Conservation (phyloP, 2,888 invertebrate genomes). For the Salticus scenicus region DNA sequence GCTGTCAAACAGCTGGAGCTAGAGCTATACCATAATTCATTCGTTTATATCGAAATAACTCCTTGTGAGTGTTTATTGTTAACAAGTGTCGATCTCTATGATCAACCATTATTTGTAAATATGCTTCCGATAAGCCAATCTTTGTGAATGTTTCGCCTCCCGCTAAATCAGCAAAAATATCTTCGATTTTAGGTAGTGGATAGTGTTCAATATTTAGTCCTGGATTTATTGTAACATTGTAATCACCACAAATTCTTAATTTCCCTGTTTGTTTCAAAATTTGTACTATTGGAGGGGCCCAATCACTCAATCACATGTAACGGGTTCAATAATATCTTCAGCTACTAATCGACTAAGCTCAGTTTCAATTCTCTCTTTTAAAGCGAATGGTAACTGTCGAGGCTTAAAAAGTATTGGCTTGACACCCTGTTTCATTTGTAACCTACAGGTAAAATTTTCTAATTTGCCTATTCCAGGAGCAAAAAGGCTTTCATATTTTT, state of each 20-base stretch:
- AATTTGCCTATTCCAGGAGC: no score
- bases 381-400: no score
- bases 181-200: slow-evolving; percentile 70
- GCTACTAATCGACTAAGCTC: no score
- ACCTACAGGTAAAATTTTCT: no score
- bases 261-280: slow-evolving; percentile 53
- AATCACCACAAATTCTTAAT: slow-evolving; percentile 75
- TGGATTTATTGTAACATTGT: slow-evolving; percentile 72
- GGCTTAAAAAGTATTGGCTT: no score
- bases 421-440: no score
- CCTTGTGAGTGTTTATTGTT: slow-evolving; percentile 73
- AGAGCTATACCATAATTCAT: slow-evolving; percentile 75
- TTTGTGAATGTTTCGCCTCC: neutral
- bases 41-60: slow-evolving; percentile 72
- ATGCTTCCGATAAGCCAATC: slow-evolving; percentile 72
- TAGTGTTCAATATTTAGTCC: slow-evolving; percentile 73
- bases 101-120: slow-evolving; percentile 74
- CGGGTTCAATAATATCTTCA: no score
- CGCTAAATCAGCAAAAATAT: slow-evolving; percentile 3
- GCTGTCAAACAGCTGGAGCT: no score
- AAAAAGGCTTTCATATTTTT: no score
- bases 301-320: no score
- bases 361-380: no score
- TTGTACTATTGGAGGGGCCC: slow-evolving; percentile 45
- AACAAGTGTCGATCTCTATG: slow-evolving; percentile 72